Evolutionary conservation across 1,140 invertebrate species (phyloP).

Genomic region (Scaptomyza pallida): DNA sequence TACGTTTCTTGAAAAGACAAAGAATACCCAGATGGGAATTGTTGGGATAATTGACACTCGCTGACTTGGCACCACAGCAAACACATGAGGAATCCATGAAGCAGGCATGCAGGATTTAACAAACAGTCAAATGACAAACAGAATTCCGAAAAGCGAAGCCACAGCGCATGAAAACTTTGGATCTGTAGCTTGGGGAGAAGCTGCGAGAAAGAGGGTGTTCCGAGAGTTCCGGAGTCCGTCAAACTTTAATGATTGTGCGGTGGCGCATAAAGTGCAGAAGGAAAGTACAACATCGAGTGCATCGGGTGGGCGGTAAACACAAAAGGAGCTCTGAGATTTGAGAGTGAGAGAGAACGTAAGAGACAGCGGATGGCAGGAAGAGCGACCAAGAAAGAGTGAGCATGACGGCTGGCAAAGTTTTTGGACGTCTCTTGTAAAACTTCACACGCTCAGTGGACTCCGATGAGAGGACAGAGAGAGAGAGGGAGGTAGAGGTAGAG

Average conservation of each 20-base stretch:
- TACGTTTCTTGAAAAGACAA: background rate
- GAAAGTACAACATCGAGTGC: slow-evolving; percentile 73
- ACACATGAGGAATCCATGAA: slow-evolving; percentile 26
- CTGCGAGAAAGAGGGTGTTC: too few species aligned
- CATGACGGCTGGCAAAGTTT: slow-evolving; percentile 46
- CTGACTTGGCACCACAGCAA: slow-evolving; percentile 32
- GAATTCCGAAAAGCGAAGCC: slow-evolving; percentile 34
- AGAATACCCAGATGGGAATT: slow-evolving; percentile 30
- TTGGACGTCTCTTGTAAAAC: slow-evolving; percentile 65
- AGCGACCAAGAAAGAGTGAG: background rate
- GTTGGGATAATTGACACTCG: slow-evolving; percentile 51
- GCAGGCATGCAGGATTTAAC: slow-evolving; percentile 6
- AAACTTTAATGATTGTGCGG: slow-evolving; percentile 77
- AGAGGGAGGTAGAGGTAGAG: too few species aligned
- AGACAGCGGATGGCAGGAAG: too few species aligned
- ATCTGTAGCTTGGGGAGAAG: slow-evolving; percentile 12
- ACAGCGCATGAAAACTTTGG: slow-evolving; percentile 51
- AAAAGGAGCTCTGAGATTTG: slow-evolving; percentile 33
- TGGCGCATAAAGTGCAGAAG: slow-evolving; percentile 69
- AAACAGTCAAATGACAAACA: slow-evolving; percentile 58
- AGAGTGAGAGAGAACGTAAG: background rate
- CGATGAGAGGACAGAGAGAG: slow-evolving; percentile 31
- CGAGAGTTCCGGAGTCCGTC: slow-evolving; percentile 49
- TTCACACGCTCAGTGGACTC: slow-evolving; percentile 65
- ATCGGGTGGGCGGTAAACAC: slow-evolving; percentile 18